Evolutionary conservation across 2,888 invertebrate species (phyloP).

Genomic region (Cephus pygmeus): DNA sequence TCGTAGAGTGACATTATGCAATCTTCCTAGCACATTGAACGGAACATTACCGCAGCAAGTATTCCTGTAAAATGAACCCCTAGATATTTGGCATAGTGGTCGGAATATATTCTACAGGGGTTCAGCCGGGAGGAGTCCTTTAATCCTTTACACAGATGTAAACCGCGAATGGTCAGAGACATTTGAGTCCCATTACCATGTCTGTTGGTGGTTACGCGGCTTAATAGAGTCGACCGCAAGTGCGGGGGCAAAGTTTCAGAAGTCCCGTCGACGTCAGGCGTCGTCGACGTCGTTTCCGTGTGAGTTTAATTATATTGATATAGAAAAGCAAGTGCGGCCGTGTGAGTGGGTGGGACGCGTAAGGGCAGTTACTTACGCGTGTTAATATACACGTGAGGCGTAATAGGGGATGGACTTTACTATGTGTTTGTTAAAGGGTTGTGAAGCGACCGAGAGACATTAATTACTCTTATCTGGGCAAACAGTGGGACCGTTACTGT

Average conservation of each 20-base stretch:
- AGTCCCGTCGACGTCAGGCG: neutral
- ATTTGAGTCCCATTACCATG: neutral
- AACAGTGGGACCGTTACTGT: slow-evolving; percentile 47
- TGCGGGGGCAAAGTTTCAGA: neutral
- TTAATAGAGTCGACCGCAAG: slow-evolving; percentile 30
- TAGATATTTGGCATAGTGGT: neutral
- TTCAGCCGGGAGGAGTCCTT: neutral
- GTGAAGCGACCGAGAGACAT: slow-evolving; percentile 33
- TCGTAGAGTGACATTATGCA: neutral
- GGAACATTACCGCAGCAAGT: neutral
- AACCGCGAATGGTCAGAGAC: neutral
- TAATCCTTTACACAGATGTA: neutral
- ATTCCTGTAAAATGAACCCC: neutral
- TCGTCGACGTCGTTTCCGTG: neutral
- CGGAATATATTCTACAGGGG: neutral
- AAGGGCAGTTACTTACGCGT: neutral
- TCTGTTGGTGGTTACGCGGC: slow-evolving; percentile 19
- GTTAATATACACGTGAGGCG: neutral
- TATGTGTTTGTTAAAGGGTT: neutral
- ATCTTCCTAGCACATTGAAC: neutral
- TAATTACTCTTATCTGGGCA: slow-evolving; percentile 58
- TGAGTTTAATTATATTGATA: neutral
- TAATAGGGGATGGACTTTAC: neutral
- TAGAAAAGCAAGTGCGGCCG: neutral
- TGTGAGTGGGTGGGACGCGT: neutral